Evolutionary conservation across 2,888 invertebrate genomes (phyloP).

Genomic region (Sesamia inferens): DNA sequence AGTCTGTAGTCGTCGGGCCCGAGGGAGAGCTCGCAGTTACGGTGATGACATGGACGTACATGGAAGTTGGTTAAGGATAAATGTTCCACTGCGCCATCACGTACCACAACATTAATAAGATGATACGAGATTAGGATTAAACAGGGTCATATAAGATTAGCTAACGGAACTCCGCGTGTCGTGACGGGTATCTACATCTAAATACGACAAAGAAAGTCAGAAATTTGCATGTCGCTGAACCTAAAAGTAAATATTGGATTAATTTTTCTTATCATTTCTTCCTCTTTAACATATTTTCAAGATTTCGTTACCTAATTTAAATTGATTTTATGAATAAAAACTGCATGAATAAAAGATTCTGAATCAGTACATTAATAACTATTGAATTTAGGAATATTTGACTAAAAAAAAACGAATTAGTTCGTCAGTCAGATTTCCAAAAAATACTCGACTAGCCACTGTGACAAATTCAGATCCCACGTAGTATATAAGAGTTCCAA

Average conservation of each 20-base stretch:
- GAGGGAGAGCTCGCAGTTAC: constrained; percentile 9
- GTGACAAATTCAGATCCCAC: no score
- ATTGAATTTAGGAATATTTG: background rate
- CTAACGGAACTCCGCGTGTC: background rate
- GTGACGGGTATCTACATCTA: background rate
- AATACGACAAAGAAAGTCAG: background rate
- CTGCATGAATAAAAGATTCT: background rate
- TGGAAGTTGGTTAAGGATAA: background rate
- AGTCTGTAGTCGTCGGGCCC: background rate
- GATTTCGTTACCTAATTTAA: background rate
- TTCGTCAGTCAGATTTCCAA: no score
- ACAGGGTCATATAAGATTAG: background rate
- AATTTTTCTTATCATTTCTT: background rate
- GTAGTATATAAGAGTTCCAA: no score
- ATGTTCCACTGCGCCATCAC: background rate
- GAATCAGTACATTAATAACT: background rate
- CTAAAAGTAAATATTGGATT: no score
- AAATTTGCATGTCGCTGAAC: background rate
- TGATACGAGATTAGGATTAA: background rate
- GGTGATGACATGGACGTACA: background rate
- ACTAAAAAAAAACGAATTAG: no score
- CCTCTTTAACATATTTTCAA: background rate
- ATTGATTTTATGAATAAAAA: no score
- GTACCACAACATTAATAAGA: background rate
- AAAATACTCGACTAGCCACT: no score